Evolutionary conservation across 2,888 invertebrate species (phyloP), one percentile per base, ranked within the genome.

Genomic region (Escarpia spicata): DNA sequence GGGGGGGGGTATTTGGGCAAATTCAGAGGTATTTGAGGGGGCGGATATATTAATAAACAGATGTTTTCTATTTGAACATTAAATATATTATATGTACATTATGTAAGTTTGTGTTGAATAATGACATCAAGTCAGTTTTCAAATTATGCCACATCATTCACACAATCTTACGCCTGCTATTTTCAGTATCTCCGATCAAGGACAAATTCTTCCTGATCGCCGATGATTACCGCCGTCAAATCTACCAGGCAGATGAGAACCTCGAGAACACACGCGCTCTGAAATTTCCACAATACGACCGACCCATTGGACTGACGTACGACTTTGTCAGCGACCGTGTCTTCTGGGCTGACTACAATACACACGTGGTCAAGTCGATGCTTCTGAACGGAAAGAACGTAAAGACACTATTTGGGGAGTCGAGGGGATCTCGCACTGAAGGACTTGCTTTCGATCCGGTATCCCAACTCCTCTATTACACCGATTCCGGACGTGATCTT

Each of bases 291-390:
- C 91, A 92, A 15, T 19, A 58, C 15, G 93, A 93, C 91, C 91
- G 94, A 44, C 98, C 98, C 0, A 98, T 98, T 15, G 98, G 98
- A 0, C 97, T 98, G 0, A 98, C 98, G 95, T 98, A 97, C 96
- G 98, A 98, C 95, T 98, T 98, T 97, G 97, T 97, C 91, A 97
- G 97, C 92, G 97, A 98, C 94, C 96, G 97, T 90, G 97, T 98
- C 52, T 98, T 97, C 96, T 98, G 98, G 96, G 98, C 98, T 0
- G 98, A 98, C 96, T 97, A 98, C 9, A 97, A 94, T 15, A 94
- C 93, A 26, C 94, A 95, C 52, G 93, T 95, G 9, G 95, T 96
- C 52, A 95, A 95, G 93, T 93, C 94, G 19, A 94, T 95, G 8
- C 93, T 93, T n/a, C 92, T 96, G 9, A 94, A 95, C 90, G 95